Evolutionary conservation across 2,113 vertebrate species (phyloP).

Genomic region (Thermophis baileyi): DNA sequence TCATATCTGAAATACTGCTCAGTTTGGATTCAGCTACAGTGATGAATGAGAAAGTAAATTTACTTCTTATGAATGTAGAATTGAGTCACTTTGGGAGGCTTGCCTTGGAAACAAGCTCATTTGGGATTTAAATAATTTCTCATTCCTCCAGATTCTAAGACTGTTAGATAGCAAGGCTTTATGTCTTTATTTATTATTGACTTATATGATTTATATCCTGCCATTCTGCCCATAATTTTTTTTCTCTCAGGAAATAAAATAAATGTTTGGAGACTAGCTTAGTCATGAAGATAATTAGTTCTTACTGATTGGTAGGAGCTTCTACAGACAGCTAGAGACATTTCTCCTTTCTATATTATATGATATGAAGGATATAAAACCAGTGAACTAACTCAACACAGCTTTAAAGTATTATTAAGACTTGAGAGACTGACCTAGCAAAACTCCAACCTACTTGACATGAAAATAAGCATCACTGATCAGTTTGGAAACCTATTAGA

Average conservation of each 20-base stretch:
- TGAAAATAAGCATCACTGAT: neutral
- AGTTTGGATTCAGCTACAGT: slow-evolving; percentile 21
- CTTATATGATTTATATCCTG: neutral
- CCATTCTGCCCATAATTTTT: neutral
- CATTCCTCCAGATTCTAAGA: neutral
- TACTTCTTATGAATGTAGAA: slow-evolving; percentile 33
- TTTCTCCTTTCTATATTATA: neutral
- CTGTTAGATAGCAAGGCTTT: neutral
- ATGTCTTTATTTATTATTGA: neutral
- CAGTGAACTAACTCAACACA: neutral
- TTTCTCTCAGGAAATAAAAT: neutral
- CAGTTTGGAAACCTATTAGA: neutral
- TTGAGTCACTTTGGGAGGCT: slow-evolving; percentile 5
- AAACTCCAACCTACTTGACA: neutral
- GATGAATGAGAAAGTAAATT: slow-evolving; percentile 25
- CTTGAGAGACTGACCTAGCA: too few species aligned
- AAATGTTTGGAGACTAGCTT: neutral
- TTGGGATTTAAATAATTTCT: slow-evolving; percentile 25
- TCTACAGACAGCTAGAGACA: neutral
- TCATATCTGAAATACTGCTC: slow-evolving; percentile 21
- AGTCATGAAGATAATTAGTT: neutral
- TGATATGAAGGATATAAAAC: neutral
- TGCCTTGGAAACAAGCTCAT: slow-evolving; percentile 23
- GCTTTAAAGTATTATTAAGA: neutral
- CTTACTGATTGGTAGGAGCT: neutral